These are phyloP conservation scores for Helicoverpa zea DNA, from an alignment of 1,140 invertebrate species.

Conservation along the genomic window DNA sequence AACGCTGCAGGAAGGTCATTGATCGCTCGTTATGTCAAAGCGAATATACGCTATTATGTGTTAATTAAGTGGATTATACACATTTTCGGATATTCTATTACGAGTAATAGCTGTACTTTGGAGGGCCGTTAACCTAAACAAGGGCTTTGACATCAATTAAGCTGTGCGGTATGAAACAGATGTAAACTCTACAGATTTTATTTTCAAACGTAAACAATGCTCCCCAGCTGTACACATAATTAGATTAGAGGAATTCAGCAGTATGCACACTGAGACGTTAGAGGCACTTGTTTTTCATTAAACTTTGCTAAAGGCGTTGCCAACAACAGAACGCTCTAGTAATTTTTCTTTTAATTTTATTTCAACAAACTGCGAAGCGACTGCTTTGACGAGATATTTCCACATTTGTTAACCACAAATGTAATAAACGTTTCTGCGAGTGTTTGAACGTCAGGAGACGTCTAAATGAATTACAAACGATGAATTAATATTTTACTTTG, in stretches of 20 bases:
- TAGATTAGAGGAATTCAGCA: constrained; percentile 57
- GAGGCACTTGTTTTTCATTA: constrained; percentile 64
- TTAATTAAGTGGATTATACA: constrained; percentile 39
- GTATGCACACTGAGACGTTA: constrained; percentile 57
- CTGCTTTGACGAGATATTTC: constrained; percentile 26
- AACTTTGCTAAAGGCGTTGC: constrained; percentile 62
- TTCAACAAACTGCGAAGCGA: constrained; percentile 21
- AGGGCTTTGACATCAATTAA: background rate
- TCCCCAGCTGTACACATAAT: constrained; percentile 58
- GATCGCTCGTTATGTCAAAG: constrained; percentile 26
- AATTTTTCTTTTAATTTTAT: constrained; percentile 55
- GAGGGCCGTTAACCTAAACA: constrained; percentile 14
- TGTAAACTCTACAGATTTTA: constrained; percentile 6
- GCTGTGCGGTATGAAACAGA: background rate
- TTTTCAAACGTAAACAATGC: constrained; percentile 48
- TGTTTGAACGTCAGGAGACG: constrained; percentile 15
- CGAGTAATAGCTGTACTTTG: constrained; percentile 2
- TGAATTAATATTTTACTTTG: constrained; percentile 20
- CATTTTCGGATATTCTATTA: constrained; percentile 35
- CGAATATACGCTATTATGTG: constrained; percentile 40
- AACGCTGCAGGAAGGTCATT: constrained; percentile 33
- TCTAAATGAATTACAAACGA: constrained; percentile 1
- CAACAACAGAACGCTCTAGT: constrained; percentile 57
- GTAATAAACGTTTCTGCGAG: background rate
- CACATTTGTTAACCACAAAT: constrained; percentile 1